Evolutionary conservation across 2,113 vertebrate species (phyloP).

Genomic region (Salvelinus namaycush): DNA sequence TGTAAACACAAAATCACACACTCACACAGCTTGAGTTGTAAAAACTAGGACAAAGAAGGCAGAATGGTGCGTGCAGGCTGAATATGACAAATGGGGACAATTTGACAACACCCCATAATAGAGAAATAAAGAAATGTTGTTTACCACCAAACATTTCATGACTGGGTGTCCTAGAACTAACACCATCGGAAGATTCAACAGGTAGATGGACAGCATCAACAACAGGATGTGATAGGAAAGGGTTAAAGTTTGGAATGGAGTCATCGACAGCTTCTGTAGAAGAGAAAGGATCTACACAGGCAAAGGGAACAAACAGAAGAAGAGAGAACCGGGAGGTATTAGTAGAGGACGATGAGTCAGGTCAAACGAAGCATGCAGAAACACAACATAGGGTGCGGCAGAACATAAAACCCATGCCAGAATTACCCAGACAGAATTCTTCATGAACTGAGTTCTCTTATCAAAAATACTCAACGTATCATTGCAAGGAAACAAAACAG

Average conservation of each 20-base stretch:
- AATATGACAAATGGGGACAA: background rate
- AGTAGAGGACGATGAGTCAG: slow-evolving; percentile 23
- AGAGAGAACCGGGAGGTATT: slow-evolving; percentile 21
- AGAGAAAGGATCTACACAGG: slow-evolving; percentile 87
- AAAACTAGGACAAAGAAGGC: background rate
- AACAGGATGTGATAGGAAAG: slow-evolving; percentile 90
- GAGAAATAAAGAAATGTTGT: slow-evolving; percentile 39
- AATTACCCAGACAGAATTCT: background rate
- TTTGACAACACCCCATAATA: background rate
- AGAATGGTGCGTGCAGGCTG: background rate
- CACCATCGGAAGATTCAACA: slow-evolving; percentile 82
- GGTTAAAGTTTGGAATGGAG: slow-evolving; percentile 91
- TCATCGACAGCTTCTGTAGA: slow-evolving; percentile 87
- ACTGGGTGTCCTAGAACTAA: slow-evolving; percentile 90
- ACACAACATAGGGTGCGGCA: background rate
- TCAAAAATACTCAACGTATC: background rate
- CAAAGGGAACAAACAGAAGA: slow-evolving; percentile 48
- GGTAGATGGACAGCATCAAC: slow-evolving; percentile 86
- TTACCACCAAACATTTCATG: slow-evolving; percentile 95
- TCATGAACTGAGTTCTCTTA: background rate
- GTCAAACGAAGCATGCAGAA: slow-evolving; percentile 20
- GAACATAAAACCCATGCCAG: background rate
- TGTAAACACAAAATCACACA: too few relatives aligned
- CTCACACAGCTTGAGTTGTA: too few relatives aligned
- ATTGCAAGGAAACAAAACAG: background rate